Percentiles rank a stretch among this genome's conserved stretches.
Conservation (phyloP, 2,888 invertebrate species). For the Orthosia gracilis region DNA sequence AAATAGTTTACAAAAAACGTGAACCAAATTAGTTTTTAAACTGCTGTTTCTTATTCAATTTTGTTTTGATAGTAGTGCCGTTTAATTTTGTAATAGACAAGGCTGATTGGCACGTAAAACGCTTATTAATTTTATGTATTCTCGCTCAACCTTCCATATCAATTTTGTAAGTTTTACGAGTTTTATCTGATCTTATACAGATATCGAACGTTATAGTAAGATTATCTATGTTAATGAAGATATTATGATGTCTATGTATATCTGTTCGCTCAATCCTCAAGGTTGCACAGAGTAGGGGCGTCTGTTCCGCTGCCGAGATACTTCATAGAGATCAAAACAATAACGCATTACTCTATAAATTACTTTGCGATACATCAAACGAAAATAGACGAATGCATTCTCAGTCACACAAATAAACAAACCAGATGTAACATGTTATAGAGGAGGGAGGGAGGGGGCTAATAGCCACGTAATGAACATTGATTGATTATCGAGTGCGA, state of each 20-base stretch:
- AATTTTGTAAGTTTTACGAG: constrained; percentile 40
- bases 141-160: constrained; percentile 31
- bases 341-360: constrained; percentile 64
- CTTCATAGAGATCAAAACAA: constrained; percentile 58
- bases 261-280: constrained; percentile 32
- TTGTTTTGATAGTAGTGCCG: neutral
- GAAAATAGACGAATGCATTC: constrained; percentile 62
- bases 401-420: constrained; percentile 61
- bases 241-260: constrained; percentile 29
- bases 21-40: no score
- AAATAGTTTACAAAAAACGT: neutral
- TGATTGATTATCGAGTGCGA: constrained; percentile 84
- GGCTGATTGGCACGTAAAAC: constrained; percentile 23
- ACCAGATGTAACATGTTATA: constrained; percentile 56
- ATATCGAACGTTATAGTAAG: constrained; percentile 36
- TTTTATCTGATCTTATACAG: constrained; percentile 46
- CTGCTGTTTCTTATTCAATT: neutral
- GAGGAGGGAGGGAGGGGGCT: constrained; percentile 36
- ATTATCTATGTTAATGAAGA: constrained; percentile 40
- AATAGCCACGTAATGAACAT: constrained; percentile 73
- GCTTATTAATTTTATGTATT: constrained; percentile 29
- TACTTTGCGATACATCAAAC: constrained; percentile 64
- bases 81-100: constrained; percentile 13
- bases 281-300: constrained; percentile 24
- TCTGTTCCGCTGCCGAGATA: constrained; percentile 27